phyloP scores from a whole-genome alignment of 2,888 invertebrate species.

The Metallyticus violacea region DNA sequence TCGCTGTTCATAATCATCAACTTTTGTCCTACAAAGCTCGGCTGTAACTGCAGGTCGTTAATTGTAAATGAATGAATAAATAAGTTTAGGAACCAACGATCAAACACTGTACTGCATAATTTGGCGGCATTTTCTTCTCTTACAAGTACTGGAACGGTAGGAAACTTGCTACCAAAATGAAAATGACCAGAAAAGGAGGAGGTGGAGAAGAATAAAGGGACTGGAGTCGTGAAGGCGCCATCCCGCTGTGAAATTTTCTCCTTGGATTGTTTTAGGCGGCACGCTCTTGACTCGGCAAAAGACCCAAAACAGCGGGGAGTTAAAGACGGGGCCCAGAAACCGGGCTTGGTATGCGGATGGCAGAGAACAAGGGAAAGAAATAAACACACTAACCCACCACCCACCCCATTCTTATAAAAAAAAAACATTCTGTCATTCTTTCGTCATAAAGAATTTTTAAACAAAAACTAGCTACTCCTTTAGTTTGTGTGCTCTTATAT shows the following conservation, averaged over 20 bases:
- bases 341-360: slow-evolving; percentile 1
- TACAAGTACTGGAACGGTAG: neutral
- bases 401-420: neutral
- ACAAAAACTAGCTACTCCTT: neutral
- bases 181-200: neutral
- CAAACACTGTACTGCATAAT: neutral
- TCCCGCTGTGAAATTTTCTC: slow-evolving; percentile 17
- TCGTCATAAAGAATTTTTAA: slow-evolving; percentile 6
- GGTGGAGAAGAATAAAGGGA: neutral
- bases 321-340: slow-evolving; percentile 1
- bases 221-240: neutral
- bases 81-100: no score
- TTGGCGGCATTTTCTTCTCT: neutral
- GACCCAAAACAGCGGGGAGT: slow-evolving; percentile 16
- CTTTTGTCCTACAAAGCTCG: no score
- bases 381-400: neutral
- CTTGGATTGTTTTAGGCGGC: slow-evolving; percentile 17
- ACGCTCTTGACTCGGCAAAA: slow-evolving; percentile 3
- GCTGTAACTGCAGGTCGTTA: no score
- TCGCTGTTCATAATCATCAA: no score
- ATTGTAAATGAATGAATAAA: no score
- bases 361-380: neutral
- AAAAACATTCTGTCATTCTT: slow-evolving; percentile 13
- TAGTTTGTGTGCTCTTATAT: neutral
- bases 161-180: neutral